A percentile compares a stretch with the other conserved stretches of the same genome.
Evolutionary conservation across 2,888 invertebrate species (phyloP).

Genomic region (Drosophila quinaria): DNA sequence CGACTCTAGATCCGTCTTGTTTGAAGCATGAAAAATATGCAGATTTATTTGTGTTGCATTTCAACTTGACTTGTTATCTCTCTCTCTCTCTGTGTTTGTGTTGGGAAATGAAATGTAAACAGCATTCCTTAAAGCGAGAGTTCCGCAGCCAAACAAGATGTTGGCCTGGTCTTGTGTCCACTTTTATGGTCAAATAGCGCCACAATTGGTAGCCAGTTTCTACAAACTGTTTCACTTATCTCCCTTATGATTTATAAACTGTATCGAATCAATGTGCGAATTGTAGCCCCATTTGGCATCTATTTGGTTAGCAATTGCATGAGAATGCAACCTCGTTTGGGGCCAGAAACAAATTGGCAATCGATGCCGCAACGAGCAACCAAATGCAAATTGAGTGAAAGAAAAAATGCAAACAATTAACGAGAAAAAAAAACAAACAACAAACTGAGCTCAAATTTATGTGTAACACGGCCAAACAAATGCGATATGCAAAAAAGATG

Average conservation of each 20-base stretch:
- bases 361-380: conserved; percentile 70
- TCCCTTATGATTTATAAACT: conserved; percentile 26
- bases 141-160: conserved; percentile 53
- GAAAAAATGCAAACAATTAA: conserved; percentile 69
- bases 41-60: conserved; percentile 79
- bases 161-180: conserved; percentile 27
- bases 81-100: conserved; percentile 35
- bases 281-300: conserved; percentile 8
- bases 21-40: conserved; percentile 61
- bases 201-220: conserved; percentile 32
- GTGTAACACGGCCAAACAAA: conserved; percentile 65
- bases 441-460: conserved; percentile 60
- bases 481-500: conserved; percentile 41
- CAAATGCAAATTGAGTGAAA: conserved; percentile 25
- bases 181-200: conserved; percentile 70
- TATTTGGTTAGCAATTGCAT: conserved; percentile 39
- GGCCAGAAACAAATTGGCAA: conserved; percentile 67
- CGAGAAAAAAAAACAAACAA: conserved; percentile 37
- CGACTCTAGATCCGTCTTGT: conserved; percentile 34
- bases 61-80: conserved; percentile 60
- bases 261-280: conserved; percentile 24
- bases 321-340: conserved; percentile 54
- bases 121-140: conserved; percentile 66
- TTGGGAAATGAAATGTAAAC: conserved; percentile 33
- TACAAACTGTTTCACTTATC: conserved; percentile 50